phyloP scores from a whole-genome alignment of 2,113 vertebrate species.

The Daboia siamensis region DNA sequence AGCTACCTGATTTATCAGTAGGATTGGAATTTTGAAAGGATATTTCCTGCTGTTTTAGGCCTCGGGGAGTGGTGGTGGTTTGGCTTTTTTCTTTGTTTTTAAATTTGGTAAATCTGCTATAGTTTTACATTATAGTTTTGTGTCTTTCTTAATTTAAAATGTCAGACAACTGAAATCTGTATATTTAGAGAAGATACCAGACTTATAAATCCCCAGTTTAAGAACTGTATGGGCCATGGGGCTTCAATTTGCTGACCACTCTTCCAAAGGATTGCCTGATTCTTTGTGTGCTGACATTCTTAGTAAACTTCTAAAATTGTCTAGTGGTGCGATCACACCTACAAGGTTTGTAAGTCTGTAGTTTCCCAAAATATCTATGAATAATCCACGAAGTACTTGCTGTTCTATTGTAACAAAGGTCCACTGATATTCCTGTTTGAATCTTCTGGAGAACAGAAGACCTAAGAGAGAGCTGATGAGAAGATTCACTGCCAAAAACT shows the following conservation, averaged over 20 bases:
- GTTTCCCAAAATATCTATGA: slow-evolving; percentile 45
- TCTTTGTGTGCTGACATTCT: not conserved
- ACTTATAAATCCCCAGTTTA: not conserved
- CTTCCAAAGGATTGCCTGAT: not conserved
- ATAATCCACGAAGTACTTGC: slow-evolving; percentile 8
- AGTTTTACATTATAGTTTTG: not conserved
- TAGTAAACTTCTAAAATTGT: slow-evolving; percentile 51
- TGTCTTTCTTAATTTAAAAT: not conserved
- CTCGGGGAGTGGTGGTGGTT: not conserved
- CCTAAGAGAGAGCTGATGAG: not conserved
- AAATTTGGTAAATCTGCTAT: not conserved
- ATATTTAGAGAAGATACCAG: not conserved
- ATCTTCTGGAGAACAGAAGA: slow-evolving; percentile 8
- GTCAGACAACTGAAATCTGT: not conserved
- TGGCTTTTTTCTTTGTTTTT: not conserved
- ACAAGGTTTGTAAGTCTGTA: slow-evolving; percentile 15
- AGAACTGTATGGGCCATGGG: not conserved
- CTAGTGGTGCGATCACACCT: slow-evolving; percentile 38
- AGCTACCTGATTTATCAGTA: not conserved
- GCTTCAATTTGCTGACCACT: not conserved
- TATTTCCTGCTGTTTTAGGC: not conserved
- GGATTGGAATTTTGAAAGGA: not conserved
- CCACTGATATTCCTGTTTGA: not conserved
- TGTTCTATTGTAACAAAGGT: slow-evolving; percentile 9
- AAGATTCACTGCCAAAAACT: too few relatives aligned